Evolutionary conservation across 1,140 invertebrate genomes (phyloP).

Genomic region (Chelonus insularis): DNA sequence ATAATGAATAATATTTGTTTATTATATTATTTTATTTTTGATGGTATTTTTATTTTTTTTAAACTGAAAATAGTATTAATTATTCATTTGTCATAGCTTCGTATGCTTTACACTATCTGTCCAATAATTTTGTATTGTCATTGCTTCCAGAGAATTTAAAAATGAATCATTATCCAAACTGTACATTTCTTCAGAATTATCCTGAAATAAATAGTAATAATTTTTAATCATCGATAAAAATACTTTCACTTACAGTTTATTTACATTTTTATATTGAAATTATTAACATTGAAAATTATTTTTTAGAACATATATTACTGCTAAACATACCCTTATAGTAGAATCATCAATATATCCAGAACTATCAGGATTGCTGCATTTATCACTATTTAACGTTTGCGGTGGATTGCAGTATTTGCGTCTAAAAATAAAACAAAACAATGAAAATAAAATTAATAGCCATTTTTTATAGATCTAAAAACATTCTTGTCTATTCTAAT

Average conservation of each 20-base stretch:
- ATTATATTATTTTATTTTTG: background rate
- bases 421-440: too few relatives aligned
- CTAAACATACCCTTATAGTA: conserved; percentile 81
- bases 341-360: conserved; percentile 88
- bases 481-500: too few relatives aligned
- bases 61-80: background rate
- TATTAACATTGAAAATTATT: too few relatives aligned
- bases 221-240: background rate
- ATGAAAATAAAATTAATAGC: too few relatives aligned
- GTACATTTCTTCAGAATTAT: conserved; percentile 91
- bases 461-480: too few relatives aligned
- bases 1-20: background rate
- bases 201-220: conserved; percentile 59
- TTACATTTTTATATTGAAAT: too few relatives aligned
- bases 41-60: conserved; percentile 25
- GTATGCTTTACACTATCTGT: conserved; percentile 90
- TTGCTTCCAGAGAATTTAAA: conserved; percentile 85
- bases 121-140: conserved; percentile 94
- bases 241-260: conserved; percentile 26
- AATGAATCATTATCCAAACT: conserved; percentile 90
- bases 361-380: conserved; percentile 82
- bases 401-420: conserved; percentile 77
- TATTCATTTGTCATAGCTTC: conserved; percentile 76
- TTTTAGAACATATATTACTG: too few relatives aligned
- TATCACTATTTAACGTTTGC: conserved; percentile 74